These are phyloP conservation scores for Capitella teleta DNA, from an alignment of 1,140 invertebrate genomes.

Conservation along the genomic window DNA sequence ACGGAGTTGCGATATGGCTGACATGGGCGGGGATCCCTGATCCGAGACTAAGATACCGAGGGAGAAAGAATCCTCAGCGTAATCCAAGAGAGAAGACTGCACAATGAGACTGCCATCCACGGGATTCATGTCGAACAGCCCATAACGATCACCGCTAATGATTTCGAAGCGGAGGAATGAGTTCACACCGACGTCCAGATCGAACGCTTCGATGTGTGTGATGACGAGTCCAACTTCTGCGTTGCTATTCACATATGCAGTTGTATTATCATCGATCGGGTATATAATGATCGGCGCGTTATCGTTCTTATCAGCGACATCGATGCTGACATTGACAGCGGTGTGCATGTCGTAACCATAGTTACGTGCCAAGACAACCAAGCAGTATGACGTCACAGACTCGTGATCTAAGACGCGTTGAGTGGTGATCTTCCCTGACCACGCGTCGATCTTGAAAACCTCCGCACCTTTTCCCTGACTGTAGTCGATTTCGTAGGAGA, in stretches of 20 bases:
- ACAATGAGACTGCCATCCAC: neutral
- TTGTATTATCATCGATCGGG: conserved; percentile 5
- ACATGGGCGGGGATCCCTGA: too few relatives aligned
- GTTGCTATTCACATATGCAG: conserved; percentile 2
- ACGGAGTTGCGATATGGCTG: neutral
- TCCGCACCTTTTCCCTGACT: conserved; percentile 23
- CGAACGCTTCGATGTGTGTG: conserved; percentile 6
- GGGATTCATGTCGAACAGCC: neutral
- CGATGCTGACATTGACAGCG: neutral
- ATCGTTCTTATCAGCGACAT: conserved; percentile 7
- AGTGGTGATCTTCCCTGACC: conserved; percentile 77
- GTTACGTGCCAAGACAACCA: conserved; percentile 45
- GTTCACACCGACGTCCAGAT: conserved; percentile 11
- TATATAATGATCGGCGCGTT: conserved; percentile 8
- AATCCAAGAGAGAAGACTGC: neutral
- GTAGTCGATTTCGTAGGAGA: conserved; percentile 6
- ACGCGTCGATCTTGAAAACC: conserved; percentile 75
- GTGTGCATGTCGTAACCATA: neutral
- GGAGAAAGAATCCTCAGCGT: too few relatives aligned
- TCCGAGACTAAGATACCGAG: too few relatives aligned
- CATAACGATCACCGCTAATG: neutral
- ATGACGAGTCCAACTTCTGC: neutral
- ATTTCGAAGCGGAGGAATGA: neutral
- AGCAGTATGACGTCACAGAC: conserved; percentile 25
- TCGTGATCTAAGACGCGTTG: conserved; percentile 73